Percentiles rank a stretch among this genome's conserved stretches.
These are phyloP conservation scores for Archilochus colubris DNA, from an alignment of 2,113 vertebrate genomes.

Conservation along the genomic window DNA sequence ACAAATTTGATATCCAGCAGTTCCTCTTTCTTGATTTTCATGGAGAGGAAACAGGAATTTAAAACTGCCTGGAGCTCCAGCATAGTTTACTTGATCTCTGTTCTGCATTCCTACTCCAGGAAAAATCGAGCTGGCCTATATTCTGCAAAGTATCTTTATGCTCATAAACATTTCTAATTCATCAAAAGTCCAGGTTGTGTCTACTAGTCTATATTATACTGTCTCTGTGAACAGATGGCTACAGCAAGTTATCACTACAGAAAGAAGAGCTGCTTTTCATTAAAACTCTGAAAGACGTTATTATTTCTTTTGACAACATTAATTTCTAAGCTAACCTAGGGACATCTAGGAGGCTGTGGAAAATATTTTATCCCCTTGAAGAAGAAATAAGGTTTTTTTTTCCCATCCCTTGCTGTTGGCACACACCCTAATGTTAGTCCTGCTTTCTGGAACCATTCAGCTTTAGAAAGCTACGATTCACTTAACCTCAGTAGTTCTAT, in stretches of 20 bases:
- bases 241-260: neutral
- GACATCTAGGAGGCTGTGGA: constrained; percentile 1
- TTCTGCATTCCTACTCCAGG: neutral
- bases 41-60: neutral
- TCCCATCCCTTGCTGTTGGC: neutral
- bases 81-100: neutral
- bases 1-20: neutral
- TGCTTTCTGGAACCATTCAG: constrained; percentile 18
- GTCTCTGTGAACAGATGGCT: neutral
- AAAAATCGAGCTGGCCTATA: neutral
- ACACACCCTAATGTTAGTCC: neutral
- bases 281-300: neutral
- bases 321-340: neutral
- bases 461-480: constrained; percentile 25
- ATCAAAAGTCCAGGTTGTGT: neutral
- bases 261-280: neutral
- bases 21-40: neutral
- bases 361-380: constrained; percentile 8
- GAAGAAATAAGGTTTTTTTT: neutral
- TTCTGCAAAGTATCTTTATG: neutral
- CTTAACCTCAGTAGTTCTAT: neutral
- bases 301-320: neutral
- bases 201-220: neutral
- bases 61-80: neutral
- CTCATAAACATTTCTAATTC: neutral